phyloP scores from a whole-genome alignment of 2,113 vertebrate species.

The Vanacampus margaritifer region DNA sequence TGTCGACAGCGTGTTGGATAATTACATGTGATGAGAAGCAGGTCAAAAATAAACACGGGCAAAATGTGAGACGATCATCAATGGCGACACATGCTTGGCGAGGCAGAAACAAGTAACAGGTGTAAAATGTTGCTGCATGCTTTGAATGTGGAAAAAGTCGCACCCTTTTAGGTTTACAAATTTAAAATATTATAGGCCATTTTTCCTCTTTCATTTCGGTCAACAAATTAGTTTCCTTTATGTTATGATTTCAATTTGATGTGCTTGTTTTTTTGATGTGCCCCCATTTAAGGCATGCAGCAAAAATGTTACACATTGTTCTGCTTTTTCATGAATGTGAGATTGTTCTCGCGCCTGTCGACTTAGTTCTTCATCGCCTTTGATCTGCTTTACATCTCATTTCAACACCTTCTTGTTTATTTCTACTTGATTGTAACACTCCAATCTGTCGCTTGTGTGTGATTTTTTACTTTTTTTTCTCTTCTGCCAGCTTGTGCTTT shows the following conservation, averaged over 20 bases:
- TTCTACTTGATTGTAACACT: background rate
- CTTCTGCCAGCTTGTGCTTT: slow-evolving; percentile 17
- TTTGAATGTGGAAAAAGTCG: too few relatives aligned
- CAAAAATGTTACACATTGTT: background rate
- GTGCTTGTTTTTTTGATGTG: background rate
- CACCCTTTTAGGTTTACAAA: too few relatives aligned
- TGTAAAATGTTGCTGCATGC: too few relatives aligned
- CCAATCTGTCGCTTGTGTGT: background rate
- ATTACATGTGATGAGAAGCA: slow-evolving; percentile 6
- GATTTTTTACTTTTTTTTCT: background rate
- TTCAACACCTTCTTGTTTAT: slow-evolving; percentile 8
- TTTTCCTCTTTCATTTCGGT: too few relatives aligned
- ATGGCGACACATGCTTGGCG: too few relatives aligned
- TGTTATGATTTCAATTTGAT: too few relatives aligned
- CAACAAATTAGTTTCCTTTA: too few relatives aligned
- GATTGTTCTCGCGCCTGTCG: background rate
- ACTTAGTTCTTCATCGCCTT: slow-evolving; percentile 35
- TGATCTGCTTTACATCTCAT: slow-evolving; percentile 21
- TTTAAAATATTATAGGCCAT: too few relatives aligned
- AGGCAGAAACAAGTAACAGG: too few relatives aligned
- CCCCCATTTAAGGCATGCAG: background rate
- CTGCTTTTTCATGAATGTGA: background rate
- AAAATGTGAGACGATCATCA: background rate
- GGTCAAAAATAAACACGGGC: background rate
- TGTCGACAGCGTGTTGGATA: slow-evolving; percentile 10